A percentile compares a stretch with the other conserved stretches of the same genome.
These are phyloP conservation scores for Elgaria multicarinata DNA, from an alignment of 2,113 vertebrate species.

Conservation along the genomic window DNA sequence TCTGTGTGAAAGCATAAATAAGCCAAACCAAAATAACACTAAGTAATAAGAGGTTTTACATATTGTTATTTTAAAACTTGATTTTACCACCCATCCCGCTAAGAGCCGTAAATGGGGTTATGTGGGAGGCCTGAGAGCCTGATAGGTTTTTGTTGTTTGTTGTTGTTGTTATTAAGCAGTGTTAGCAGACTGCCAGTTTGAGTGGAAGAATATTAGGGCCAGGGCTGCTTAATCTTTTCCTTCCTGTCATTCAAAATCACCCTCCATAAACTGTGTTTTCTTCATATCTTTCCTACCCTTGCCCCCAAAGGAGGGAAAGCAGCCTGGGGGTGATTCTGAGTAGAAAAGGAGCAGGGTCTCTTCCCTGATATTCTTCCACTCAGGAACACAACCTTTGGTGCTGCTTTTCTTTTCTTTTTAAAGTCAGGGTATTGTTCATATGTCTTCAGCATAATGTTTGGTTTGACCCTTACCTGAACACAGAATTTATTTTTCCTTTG, in stretches of 20 bases:
- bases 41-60: neutral
- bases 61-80: neutral
- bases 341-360: neutral
- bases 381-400: neutral
- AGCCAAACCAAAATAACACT: neutral
- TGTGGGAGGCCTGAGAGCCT: neutral
- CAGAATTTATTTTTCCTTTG: neutral
- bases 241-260: neutral
- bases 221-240: neutral
- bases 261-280: too few relatives aligned
- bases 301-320: too few relatives aligned
- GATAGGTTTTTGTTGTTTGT: too few relatives aligned
- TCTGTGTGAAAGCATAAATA: neutral
- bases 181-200: neutral
- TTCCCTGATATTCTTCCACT: neutral
- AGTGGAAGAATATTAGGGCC: neutral
- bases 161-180: too few relatives aligned
- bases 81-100: neutral
- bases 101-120: neutral
- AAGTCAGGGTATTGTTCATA: neutral
- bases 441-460: neutral
- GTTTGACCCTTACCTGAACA: neutral
- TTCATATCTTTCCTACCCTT: too few relatives aligned
- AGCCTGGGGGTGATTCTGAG: too few relatives aligned
- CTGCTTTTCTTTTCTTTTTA: neutral